Base-by-base conservation (phyloP, 2,888 invertebrate species). In the Campoplex nolae region DNA sequence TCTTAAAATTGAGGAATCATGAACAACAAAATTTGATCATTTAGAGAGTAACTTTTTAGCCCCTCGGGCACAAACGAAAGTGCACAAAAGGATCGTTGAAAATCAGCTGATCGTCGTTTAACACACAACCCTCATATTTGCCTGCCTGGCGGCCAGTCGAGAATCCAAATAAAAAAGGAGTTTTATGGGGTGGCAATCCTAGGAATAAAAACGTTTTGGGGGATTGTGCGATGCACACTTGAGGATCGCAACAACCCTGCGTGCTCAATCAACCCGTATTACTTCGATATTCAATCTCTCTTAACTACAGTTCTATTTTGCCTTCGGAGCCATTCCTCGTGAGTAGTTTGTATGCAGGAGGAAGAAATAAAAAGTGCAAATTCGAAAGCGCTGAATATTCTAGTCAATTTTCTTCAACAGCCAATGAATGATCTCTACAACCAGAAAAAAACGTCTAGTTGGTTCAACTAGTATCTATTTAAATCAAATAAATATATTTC, bases 261-360 rank as follows among this genome's bases (percentile, higher is more conserved):
- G 45, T 56, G 48, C 56, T 79, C 78, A 70, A 70, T 79, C 78
- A 56, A 42, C 78, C 42, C 70, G 70, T 70, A 79, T 79, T 70
- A 32, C 70, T 79, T 79, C 56, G 32, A 79, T 70, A 78, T 68
- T 78, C 68, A 54, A 78, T 79, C 32, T 32, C 56, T 8, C n/a
- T 79, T 18, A 28, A 79, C 58, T 18, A 45, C 32, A 79, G 28
- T 32, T 51, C 38, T 38, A 58, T n/a, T 51, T 16, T 56, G 35
- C 45, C 54, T 58, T 23, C 11, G 32, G 32, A 42, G 7, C 56
- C 28, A 9, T 65, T 32, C 7, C 23, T 70, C 13, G 13, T 13
- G 18, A 58, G 70, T 13, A 42, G 38, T 23, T 23, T 0, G 23
- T 23, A 28, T 32, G 56, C 23, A 18, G 18, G 16, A n/a, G 18